A percentile compares a stretch with the other conserved stretches of the same genome.
phyloP scores from a whole-genome alignment of 2,888 invertebrate species.

The Ctenicera cuprea region DNA sequence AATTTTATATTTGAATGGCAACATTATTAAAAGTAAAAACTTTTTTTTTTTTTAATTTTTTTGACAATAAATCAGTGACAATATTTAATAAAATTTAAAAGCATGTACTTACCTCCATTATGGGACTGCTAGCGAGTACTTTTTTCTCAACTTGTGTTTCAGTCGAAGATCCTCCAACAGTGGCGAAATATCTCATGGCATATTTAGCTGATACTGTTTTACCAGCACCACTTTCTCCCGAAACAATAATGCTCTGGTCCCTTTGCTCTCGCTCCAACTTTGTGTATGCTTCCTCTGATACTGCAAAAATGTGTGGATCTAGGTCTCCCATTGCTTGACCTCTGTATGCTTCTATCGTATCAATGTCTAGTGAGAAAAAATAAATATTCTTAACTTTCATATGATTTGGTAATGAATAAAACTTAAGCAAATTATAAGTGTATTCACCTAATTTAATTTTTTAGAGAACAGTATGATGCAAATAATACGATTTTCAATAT shows the following conservation, averaged over 20 bases:
- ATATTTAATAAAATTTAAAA: conserved; percentile 16
- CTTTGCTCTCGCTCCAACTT: conserved; percentile 89
- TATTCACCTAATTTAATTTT: no score
- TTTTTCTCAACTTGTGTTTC: conserved; percentile 96
- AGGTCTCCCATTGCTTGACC: conserved; percentile 96
- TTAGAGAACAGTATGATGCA: no score
- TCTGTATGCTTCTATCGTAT: conserved; percentile 96
- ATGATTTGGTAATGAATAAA: background rate
- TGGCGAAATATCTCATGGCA: conserved; percentile 98
- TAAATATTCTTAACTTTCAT: no score
- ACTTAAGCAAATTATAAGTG: no score
- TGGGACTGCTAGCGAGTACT: conserved; percentile 97
- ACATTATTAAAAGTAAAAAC: no score
- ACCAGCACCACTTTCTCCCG: conserved; percentile 98
- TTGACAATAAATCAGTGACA: background rate
- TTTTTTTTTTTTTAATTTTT: no score
- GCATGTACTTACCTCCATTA: conserved; percentile 88
- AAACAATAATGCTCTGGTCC: conserved; percentile 92
- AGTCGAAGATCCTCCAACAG: conserved; percentile 89
- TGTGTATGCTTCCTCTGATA: conserved; percentile 98
- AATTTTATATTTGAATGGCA: no score
- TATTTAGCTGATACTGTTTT: conserved; percentile 99
- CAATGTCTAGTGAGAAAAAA: conserved; percentile 74
- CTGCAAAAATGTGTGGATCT: conserved; percentile 99
- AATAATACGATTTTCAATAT: no score